These are phyloP conservation scores for Tipula helvola DNA, from an alignment of 2,888 invertebrate species.

Conservation along the genomic window DNA sequence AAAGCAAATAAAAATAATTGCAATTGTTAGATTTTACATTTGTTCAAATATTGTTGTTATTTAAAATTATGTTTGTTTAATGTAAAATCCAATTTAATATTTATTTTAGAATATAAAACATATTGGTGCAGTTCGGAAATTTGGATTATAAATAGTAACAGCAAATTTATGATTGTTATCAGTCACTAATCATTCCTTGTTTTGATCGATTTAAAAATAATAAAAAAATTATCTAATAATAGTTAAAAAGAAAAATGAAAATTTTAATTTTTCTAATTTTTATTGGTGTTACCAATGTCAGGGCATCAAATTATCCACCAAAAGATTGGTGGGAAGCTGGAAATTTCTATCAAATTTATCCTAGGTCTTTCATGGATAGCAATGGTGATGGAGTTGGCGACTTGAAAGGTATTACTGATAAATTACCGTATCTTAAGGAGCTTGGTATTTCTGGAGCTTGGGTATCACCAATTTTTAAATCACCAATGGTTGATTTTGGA, in stretches of 20 bases:
- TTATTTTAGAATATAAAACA: background rate
- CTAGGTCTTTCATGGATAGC: slow-evolving; percentile 67
- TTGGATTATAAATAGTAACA: background rate
- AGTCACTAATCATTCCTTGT: background rate
- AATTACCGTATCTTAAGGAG: slow-evolving; percentile 49
- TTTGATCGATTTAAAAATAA: background rate
- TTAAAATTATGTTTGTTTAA: background rate
- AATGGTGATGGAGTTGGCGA: slow-evolving; percentile 62
- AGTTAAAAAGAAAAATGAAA: background rate
- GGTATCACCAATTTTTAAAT: slow-evolving; percentile 73
- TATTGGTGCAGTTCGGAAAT: background rate
- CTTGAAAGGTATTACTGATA: slow-evolving; percentile 46
- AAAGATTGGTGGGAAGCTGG: slow-evolving; percentile 31
- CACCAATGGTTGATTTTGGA: slow-evolving; percentile 77
- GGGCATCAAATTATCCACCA: background rate
- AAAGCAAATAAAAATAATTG: background rate
- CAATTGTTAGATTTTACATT: background rate
- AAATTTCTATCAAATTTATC: slow-evolving; percentile 65
- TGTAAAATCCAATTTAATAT: background rate
- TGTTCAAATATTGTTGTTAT: background rate
- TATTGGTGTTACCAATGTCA: background rate
- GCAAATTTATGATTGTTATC: background rate
- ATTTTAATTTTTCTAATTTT: background rate
- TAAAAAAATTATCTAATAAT: background rate
- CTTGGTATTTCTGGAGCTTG: slow-evolving; percentile 64